Evolutionary conservation across 2,797 vertebrate genomes (phyloP), one percentile per base, ranked within the genome.

Genomic region (Miichthys miiuy): DNA sequence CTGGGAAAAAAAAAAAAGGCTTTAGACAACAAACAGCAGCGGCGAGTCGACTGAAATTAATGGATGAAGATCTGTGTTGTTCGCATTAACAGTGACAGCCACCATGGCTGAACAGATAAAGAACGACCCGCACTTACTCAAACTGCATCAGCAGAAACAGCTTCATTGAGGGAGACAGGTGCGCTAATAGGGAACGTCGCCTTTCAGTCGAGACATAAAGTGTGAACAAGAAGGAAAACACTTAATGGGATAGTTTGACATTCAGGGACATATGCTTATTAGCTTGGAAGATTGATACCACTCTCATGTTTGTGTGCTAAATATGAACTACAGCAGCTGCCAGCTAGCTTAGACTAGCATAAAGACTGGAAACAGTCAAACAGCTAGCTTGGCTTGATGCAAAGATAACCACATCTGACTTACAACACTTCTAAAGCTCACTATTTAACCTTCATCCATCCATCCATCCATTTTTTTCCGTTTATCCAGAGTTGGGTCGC

Each of bases 151-250:
- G 13, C 58, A 74, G 12, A 77, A 56, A 52, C 23, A 38, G 13
- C 50, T 58, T 70, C 21, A 63, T 38, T 2, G 27, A 68, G 57
- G 65, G 25, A 69, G 41, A 17, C 10, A 12, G n/a, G n/a, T 34
- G 18, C 1, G 5, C 16, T 48, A 65, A 68, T 23, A 42, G 12
- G 58, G 25, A 44, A 58, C 61, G 13, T 20, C 21, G 20, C 30
- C 47, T 77, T 50, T 55, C 13, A 56, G 38, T 34, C 60, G 34
- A 55, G 10, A 60, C 30, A 11, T 41, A 23, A 77, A 75, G 13
- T 46, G 17, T 74, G 51, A 77, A 65, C 13, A 56, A 73, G 41
- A 52, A 23, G 17, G 61, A 55, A 77, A 68, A 0, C 21, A 41
- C 47, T n/a, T 46, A 48, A 42, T 42, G 6, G 4, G 12, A 69